Base-by-base conservation (phyloP, 2,113 vertebrate species). In the Microcebus murinus region DNA sequence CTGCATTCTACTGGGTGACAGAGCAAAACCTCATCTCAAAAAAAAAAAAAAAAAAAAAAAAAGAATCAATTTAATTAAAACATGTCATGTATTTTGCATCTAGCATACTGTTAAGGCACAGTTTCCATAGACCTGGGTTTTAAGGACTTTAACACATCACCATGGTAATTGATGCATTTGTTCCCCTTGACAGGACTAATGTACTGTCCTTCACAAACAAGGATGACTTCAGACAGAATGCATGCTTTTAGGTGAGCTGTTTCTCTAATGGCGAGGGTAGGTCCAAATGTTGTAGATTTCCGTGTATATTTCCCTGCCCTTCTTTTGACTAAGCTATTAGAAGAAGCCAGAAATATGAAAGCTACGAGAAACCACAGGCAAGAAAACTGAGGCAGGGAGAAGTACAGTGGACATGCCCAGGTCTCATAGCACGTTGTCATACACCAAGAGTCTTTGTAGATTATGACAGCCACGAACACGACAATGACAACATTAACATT, bases 61-160 rank as follows among this genome's bases (percentile, higher is more conserved):
- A 55, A 87, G 61, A 93, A 95, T 85, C 42, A 14, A 12, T 91
- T 67, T 84, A 74, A 86, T 87, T 73, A 88, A 97, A 73, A 86
- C 31, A 42, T 12, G 29, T 39, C 57, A 25, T 42, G 63, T 81
- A 59, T 70, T 95, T 91, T 85, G 59, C 86, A 61, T 63, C 57
- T 70, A 70, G 70, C 70, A 27, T 52, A n/a, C 57, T 63, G 20
- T 76, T 83, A 48, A 79, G 77, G 48, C 29, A 11, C 52, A 50
- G 55, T 91, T 96, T 83, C 48, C 39, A 59, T 2, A 36, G 76
- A 48, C 81, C 50, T 48, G 59, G 80, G 52, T 80, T 50, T 73
- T 18, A 63, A 87, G 80, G 42, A 90, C 57, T 48, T 68, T 1
- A 34, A 34, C 23, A 15, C 3, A 76, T 77, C 55, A 73, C 57